These are phyloP conservation scores for Cynopterus brachyotis DNA, from an alignment of 2,113 vertebrate species.

Conservation along the genomic window DNA sequence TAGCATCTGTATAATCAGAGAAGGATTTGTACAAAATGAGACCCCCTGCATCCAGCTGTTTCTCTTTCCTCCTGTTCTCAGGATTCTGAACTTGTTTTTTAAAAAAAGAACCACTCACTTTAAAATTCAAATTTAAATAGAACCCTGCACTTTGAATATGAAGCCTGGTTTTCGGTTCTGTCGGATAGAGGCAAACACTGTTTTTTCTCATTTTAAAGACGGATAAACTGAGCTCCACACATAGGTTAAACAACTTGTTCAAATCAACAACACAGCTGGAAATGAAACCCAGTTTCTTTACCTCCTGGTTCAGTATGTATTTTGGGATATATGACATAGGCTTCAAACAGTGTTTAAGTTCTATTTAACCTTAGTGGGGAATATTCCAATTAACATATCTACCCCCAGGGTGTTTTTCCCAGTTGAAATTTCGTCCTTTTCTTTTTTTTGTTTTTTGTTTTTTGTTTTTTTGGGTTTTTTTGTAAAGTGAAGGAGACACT, in stretches of 20 bases:
- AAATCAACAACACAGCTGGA: conserved; percentile 74
- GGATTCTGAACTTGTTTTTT: background rate
- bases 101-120: background rate
- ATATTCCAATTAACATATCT: conserved; percentile 74
- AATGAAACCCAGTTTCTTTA: conserved; percentile 69
- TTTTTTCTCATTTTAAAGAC: conserved; percentile 73
- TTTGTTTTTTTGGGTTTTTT: too few relatives aligned
- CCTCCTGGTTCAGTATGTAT: conserved; percentile 68
- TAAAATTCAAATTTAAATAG: conserved; percentile 56
- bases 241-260: conserved; percentile 72
- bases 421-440: conserved; percentile 58
- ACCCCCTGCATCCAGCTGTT: background rate
- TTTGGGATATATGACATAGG: conserved; percentile 55
- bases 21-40: background rate
- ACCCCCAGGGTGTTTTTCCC: conserved; percentile 58
- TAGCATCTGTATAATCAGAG: background rate
- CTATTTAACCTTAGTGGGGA: conserved; percentile 69
- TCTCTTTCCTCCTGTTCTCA: background rate
- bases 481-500: background rate
- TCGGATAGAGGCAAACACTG: conserved; percentile 15
- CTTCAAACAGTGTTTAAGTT: conserved; percentile 75
- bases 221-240: conserved; percentile 67
- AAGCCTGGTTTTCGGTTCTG: conserved; percentile 38
- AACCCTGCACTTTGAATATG: conserved; percentile 38
- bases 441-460: too few relatives aligned